phyloP scores from a whole-genome alignment of 2,888 invertebrate species.

The Myathropa florea region DNA sequence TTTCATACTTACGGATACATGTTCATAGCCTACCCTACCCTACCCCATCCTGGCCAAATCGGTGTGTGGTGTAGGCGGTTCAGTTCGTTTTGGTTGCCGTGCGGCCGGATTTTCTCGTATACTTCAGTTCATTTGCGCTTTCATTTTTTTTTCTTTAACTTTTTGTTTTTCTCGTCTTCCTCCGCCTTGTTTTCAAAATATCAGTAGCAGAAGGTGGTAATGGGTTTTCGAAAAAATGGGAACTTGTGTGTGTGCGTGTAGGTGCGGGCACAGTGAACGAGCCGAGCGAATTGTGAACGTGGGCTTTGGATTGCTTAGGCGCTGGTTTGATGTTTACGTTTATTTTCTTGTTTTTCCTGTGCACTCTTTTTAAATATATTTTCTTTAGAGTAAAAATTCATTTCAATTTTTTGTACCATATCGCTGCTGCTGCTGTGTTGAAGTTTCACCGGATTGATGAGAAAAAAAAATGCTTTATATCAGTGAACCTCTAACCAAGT shows the following conservation, averaged over 20 bases:
- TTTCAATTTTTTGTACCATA: background rate
- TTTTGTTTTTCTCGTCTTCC: background rate
- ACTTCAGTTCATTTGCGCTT: slow-evolving; percentile 22
- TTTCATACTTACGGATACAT: slow-evolving; percentile 6
- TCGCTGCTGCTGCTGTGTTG: background rate
- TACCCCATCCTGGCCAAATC: background rate
- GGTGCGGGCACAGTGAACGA: too few species aligned
- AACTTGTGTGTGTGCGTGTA: background rate
- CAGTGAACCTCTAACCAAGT: background rate
- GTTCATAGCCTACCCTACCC: background rate
- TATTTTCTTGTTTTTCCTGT: background rate
- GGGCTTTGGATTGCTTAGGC: too few species aligned
- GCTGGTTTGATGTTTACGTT: slow-evolving; percentile 5
- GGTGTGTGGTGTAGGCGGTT: slow-evolving; percentile 41
- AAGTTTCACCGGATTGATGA: background rate
- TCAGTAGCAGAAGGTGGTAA: slow-evolving; percentile 9
- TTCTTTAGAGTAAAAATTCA: slow-evolving; percentile 5
- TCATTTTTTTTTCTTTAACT: background rate
- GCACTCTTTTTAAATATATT: background rate
- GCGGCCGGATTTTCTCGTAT: slow-evolving; percentile 32
- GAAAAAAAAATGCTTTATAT: background rate
- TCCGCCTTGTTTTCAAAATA: background rate
- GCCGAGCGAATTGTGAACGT: too few species aligned
- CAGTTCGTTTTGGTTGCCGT: slow-evolving; percentile 41
- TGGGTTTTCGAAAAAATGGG: slow-evolving; percentile 20